Evolutionary conservation across 2,113 vertebrate genomes (phyloP).

Genomic region (Cacatua alba): DNA sequence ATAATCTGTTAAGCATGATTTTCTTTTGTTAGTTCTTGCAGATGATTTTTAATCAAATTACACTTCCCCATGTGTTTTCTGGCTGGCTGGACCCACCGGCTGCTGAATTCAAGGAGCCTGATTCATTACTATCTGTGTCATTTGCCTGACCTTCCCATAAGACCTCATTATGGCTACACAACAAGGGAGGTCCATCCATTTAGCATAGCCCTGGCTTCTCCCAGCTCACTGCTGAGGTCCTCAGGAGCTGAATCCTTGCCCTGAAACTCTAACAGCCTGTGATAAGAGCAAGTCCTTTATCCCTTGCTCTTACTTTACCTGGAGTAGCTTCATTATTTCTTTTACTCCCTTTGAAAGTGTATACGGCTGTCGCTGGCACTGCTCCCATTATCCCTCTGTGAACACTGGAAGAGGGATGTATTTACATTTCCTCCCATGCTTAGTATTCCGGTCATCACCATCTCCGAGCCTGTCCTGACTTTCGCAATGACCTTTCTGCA

Average conservation of each 20-base stretch:
- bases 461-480: not conserved
- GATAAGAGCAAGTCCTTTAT: not conserved
- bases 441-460: not conserved
- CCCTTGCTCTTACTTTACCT: not conserved
- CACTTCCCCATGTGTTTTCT: not conserved
- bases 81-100: not conserved
- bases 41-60: slow-evolving; percentile 8
- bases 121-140: not conserved
- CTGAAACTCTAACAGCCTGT: not conserved
- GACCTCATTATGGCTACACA: not conserved
- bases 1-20: not conserved
- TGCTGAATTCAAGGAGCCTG: not conserved
- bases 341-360: not conserved
- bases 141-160: not conserved
- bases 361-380: not conserved
- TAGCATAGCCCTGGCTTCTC: accelerated
- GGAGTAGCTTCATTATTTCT: not conserved
- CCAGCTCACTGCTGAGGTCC: not conserved
- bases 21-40: slow-evolving; percentile 2
- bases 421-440: not conserved
- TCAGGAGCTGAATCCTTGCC: not conserved
- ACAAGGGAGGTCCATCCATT: accelerated
- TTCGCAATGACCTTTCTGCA: slow-evolving; percentile 9
- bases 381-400: slow-evolving; percentile 1
- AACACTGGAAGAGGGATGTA: not conserved